Conservation (phyloP, 2,797 vertebrate species). For the Spatula versicolor region DNA sequence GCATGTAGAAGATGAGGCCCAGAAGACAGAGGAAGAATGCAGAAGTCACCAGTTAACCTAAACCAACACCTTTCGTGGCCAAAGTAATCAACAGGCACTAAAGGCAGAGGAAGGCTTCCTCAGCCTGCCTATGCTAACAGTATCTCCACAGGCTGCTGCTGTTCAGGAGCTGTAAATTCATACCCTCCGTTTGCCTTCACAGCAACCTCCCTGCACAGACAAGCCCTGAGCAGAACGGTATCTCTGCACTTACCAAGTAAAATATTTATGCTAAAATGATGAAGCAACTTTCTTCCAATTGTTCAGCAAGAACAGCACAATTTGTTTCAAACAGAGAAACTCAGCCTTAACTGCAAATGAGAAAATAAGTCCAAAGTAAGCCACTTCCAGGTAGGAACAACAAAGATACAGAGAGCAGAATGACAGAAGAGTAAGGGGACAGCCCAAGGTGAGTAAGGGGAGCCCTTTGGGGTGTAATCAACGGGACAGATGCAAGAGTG, state of each 20-base stretch:
- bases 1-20: neutral
- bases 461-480: neutral
- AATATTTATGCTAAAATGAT: constrained; percentile 34
- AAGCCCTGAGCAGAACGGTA: neutral
- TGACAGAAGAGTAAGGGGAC: neutral
- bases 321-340: neutral
- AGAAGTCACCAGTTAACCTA: neutral
- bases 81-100: neutral
- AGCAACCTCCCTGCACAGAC: neutral
- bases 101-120: neutral
- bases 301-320: neutral
- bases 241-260: neutral
- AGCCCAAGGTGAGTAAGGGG: neutral
- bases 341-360: neutral
- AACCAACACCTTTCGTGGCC: neutral
- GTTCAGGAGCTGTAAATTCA: neutral
- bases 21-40: neutral
- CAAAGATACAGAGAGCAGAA: neutral
- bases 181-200: neutral
- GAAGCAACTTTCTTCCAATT: neutral
- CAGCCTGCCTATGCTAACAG: neutral
- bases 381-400: neutral
- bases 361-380: constrained; percentile 8
- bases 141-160: neutral
- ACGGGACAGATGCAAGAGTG: neutral